Evolutionary conservation across 2,797 vertebrate species (phyloP), one percentile per base, ranked within the genome.

Genomic region (Myoxocephalus aenaeus): DNA sequence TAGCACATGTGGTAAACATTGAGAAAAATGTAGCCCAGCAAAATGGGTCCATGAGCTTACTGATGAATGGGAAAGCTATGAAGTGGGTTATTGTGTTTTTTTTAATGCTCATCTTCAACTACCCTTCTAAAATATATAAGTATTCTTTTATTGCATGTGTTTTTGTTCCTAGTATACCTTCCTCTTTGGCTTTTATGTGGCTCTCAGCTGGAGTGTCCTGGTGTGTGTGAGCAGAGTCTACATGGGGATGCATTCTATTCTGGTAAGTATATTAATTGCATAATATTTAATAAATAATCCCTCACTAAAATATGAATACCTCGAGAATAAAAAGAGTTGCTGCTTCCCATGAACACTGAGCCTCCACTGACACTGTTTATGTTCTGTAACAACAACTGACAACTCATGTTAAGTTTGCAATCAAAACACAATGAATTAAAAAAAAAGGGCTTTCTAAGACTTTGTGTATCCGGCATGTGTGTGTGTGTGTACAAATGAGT

Each of bases 161-260:
- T 80, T 27, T 74, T 58, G 80, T 40, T 70, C 25, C 6, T 61
- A 99, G 98, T 99, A 98, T 91, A 93, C 98, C 1, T 95, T 98
- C 90, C 65, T 95, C 25, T 96, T 96, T 75, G 98, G 98, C 57
- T 92, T 99, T 65, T 84, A 93, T 71, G 90, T 99, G 81, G 96
- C 97, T 40, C 89, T 96, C 54, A 95, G 93, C 94, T 99, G 98
- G 98, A 97, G 97, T 86, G 83, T 95, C 86, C 95, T 99, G 90
- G 98, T 99, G 83, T 99, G 98, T 88, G 94, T 97, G 66, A 99
- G 98, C 94, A 94, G 98, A 90, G 91, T 99, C 93, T 99, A 99
- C 94, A 98, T 99, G 98, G 98, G 98, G 74, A 99, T 99, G 98
- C 98, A 99, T 91, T 99, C 98, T 56, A 90, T 99, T 87, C 93